Conservation (phyloP, 1,140 invertebrate species). For the Megalopta genalis region DNA sequence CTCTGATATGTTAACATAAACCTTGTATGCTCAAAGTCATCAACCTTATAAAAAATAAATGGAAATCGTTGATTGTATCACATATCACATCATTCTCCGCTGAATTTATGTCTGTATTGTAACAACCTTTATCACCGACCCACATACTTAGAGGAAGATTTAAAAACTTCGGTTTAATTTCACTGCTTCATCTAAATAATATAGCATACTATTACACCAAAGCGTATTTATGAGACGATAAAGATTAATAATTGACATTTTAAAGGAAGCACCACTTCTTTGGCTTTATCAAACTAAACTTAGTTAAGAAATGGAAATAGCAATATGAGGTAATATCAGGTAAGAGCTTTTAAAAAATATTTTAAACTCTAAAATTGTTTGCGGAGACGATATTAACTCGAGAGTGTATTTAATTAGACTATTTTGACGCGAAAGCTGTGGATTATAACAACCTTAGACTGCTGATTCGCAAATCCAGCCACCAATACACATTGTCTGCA, state of each 20-base stretch:
- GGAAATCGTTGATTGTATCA: slow-evolving; percentile 39
- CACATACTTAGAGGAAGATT: slow-evolving; percentile 56
- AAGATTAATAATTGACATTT: slow-evolving; percentile 60
- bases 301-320: slow-evolving; percentile 42
- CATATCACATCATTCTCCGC: slow-evolving; percentile 49
- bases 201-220: slow-evolving; percentile 27
- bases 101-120: slow-evolving; percentile 27
- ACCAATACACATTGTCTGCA: slow-evolving; percentile 82
- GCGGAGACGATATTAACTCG: slow-evolving; percentile 38
- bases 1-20: slow-evolving; percentile 56
- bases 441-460: slow-evolving; percentile 52
- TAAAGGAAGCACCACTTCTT: slow-evolving; percentile 61
- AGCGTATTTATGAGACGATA: slow-evolving; percentile 35
- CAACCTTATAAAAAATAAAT: slow-evolving; percentile 57
- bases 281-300: slow-evolving; percentile 50
- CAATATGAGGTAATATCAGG: slow-evolving; percentile 51
- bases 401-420: slow-evolving; percentile 48
- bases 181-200: slow-evolving; percentile 24
- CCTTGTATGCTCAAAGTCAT: slow-evolving; percentile 61
- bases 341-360: slow-evolving; percentile 43
- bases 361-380: slow-evolving; percentile 35
- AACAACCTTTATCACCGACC: slow-evolving; percentile 36
- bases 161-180: slow-evolving; percentile 35
- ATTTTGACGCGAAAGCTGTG: slow-evolving; percentile 54
- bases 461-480: slow-evolving; percentile 74